Percentiles rank a stretch among this genome's conserved stretches.
Conservation (phyloP, 2,888 invertebrate genomes). For the Neocrepidodera transversa region DNA sequence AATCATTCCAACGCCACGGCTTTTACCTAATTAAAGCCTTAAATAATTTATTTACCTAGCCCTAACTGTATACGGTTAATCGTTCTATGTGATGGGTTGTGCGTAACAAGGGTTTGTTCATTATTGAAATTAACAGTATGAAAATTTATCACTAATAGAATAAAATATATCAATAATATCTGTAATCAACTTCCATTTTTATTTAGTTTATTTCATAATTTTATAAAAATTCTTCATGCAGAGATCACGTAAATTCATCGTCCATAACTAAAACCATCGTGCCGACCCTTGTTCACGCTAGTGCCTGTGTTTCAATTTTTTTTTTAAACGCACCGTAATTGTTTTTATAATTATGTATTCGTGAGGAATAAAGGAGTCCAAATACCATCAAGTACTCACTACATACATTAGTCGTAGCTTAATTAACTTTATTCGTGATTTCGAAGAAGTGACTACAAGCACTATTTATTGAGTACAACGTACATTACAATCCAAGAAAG, state of each 20-base stretch:
- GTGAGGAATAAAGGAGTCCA: conserved; percentile 5
- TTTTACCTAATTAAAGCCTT: conserved; percentile 46
- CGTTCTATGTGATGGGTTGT: conserved; percentile 21
- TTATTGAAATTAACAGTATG: conserved; percentile 37
- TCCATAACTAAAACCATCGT: neutral
- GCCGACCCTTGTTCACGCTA: conserved; percentile 18
- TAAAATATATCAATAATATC: no score
- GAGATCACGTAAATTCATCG: neutral
- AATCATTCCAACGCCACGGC: conserved; percentile 40
- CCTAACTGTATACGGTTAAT: conserved; percentile 26
- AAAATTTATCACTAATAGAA: no score
- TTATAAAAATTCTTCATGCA: neutral
- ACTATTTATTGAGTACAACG: no score
- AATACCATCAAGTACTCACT: conserved; percentile 4
- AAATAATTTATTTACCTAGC: conserved; percentile 40
- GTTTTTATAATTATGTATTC: conserved; percentile 18
- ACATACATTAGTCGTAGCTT: neutral
- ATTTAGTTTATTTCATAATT: no score
- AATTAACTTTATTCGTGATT: conserved; percentile 7
- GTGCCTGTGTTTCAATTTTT: conserved; percentile 11
- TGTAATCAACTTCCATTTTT: no score
- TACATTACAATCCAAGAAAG: no score
- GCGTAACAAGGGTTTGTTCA: conserved; percentile 20
- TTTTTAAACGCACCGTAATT: conserved; percentile 11
- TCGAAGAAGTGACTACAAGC: neutral